Percentiles rank a stretch among this genome's conserved stretches.
phyloP scores from a whole-genome alignment of 2,797 vertebrate genomes.

The Gambelia wislizenii region DNA sequence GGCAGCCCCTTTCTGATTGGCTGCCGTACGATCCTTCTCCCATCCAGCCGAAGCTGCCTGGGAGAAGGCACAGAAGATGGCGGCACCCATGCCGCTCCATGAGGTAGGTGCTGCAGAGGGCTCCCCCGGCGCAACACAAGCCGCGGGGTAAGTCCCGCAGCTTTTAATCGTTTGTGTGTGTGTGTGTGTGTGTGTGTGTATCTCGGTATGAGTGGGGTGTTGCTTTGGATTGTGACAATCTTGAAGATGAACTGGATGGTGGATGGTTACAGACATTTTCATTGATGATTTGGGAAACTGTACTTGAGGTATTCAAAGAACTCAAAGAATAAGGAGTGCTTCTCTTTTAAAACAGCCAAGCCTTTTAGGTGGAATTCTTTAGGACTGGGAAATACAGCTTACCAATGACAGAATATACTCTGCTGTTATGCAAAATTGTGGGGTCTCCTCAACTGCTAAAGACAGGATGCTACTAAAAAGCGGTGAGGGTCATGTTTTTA shows the following conservation, averaged over 20 bases:
- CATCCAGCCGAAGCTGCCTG: too few relatives aligned
- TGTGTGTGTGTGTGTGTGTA: too few relatives aligned
- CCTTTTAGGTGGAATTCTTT: background rate
- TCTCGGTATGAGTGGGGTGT: background rate
- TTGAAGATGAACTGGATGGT: background rate
- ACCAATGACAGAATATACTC: background rate
- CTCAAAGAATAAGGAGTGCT: background rate
- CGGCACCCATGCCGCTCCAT: too few relatives aligned
- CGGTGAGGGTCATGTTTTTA: background rate
- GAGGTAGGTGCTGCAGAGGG: too few relatives aligned
- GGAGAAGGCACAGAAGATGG: too few relatives aligned
- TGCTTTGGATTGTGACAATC: background rate
- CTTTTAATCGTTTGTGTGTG: too few relatives aligned
- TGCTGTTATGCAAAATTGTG: background rate
- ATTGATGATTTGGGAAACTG: background rate
- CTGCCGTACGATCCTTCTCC: too few relatives aligned
- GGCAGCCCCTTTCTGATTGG: too few relatives aligned
- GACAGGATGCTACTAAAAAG: background rate
- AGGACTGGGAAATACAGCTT: background rate
- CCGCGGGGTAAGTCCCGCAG: too few relatives aligned
- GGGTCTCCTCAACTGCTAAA: background rate
- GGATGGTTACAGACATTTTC: background rate
- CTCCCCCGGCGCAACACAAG: too few relatives aligned
- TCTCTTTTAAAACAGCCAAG: background rate
- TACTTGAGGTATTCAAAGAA: constrained; percentile 1